Evolutionary conservation across 2,797 vertebrate genomes (phyloP).

Genomic region (Aldrovandia affinis): DNA sequence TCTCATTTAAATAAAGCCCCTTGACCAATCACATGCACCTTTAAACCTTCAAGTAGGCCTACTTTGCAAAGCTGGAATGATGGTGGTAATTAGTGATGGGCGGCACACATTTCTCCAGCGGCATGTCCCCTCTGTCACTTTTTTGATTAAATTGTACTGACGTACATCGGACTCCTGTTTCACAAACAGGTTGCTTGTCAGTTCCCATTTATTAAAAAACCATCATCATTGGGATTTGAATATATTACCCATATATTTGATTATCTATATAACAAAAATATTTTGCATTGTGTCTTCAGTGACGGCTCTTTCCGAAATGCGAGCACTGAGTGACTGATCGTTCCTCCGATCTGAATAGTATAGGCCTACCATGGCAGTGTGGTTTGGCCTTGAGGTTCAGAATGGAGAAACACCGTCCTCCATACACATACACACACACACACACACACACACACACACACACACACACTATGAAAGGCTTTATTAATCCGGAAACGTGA

Average conservation of each 20-base stretch:
- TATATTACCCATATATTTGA: background rate
- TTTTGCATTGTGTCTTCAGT: background rate
- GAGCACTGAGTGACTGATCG: background rate
- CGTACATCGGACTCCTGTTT: constrained; percentile 54
- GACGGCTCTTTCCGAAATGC: background rate
- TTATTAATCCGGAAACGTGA: background rate
- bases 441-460: constrained; percentile 4
- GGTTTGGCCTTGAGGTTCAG: background rate
- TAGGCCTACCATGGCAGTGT: background rate
- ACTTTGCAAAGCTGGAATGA: background rate
- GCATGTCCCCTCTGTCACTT: background rate
- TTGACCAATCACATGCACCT: background rate
- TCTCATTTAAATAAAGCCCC: background rate
- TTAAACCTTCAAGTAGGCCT: background rate
- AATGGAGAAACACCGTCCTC: background rate
- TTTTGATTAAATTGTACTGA: constrained; percentile 48
- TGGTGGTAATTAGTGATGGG: constrained; percentile 13
- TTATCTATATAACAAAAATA: constrained; percentile 9
- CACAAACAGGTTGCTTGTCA: constrained; percentile 34
- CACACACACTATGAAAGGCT: constrained; percentile 40
- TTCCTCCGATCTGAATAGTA: background rate
- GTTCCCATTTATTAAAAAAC: constrained; percentile 26
- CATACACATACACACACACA: background rate
- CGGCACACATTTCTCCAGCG: too few species aligned
- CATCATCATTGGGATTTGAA: constrained; percentile 20